Conservation (phyloP, 2,797 vertebrate genomes). For the Smutsia gigantea region DNA sequence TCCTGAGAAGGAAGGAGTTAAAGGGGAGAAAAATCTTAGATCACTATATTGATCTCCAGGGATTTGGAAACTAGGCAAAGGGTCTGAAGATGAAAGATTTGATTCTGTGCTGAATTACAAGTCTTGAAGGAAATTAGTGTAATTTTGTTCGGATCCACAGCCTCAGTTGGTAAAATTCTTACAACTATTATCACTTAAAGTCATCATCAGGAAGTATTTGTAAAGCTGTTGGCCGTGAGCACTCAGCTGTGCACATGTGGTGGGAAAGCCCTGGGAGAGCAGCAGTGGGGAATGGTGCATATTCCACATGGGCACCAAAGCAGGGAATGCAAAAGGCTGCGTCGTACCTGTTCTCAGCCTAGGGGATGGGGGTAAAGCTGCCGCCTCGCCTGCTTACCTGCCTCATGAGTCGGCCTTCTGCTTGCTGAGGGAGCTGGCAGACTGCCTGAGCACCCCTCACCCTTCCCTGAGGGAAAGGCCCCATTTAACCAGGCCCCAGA, state of each 20-base stretch:
- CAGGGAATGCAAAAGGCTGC: neutral
- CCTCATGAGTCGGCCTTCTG: neutral
- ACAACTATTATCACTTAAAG: conserved; percentile 37
- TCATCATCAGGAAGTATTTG: conserved; percentile 58
- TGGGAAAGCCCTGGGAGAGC: neutral
- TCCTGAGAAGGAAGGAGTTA: conserved; percentile 62
- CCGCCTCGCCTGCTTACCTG: neutral
- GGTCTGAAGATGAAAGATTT: conserved; percentile 69
- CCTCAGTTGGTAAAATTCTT: conserved; percentile 60
- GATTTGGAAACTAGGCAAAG: conserved; percentile 58
- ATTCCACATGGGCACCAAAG: neutral
- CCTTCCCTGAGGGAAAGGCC: neutral
- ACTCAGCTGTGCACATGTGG: neutral
- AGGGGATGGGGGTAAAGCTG: neutral
- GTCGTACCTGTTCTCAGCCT: neutral
- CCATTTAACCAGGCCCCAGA: neutral
- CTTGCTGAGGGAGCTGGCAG: neutral
- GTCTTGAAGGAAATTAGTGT: conserved; percentile 69
- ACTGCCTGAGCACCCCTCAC: neutral
- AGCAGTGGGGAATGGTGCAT: neutral
- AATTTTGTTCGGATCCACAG: conserved; percentile 52
- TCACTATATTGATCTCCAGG: conserved; percentile 47
- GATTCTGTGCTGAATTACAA: conserved; percentile 64
- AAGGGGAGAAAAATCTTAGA: conserved; percentile 37
- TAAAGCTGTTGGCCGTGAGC: neutral